Evolutionary conservation across 2,113 vertebrate species (phyloP).

Genomic region (Raja brachyura): DNA sequence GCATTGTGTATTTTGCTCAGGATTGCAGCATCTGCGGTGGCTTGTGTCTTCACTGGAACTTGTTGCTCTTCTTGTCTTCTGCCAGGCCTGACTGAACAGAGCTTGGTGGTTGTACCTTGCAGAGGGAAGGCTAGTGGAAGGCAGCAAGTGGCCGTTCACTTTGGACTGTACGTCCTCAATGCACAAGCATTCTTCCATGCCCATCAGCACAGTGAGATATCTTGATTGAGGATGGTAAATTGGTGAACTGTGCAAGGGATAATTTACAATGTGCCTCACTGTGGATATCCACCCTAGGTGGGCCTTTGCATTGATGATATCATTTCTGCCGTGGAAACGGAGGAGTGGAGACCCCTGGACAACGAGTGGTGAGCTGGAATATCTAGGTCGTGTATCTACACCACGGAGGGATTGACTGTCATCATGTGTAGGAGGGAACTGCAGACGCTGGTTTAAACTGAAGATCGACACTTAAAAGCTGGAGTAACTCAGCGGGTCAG

Average conservation of each 20-base stretch:
- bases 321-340: background rate
- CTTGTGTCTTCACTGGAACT: background rate
- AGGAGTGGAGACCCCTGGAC: background rate
- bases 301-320: background rate
- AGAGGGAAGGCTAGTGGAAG: too few species aligned
- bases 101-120: background rate
- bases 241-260: background rate
- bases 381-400: too few species aligned
- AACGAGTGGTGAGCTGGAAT: background rate
- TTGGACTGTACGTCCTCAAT: conserved; percentile 1
- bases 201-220: background rate
- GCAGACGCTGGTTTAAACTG: too few species aligned
- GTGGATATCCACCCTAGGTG: background rate
- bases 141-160: background rate
- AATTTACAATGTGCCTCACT: background rate
- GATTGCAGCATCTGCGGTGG: too few species aligned
- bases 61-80: background rate
- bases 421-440: too few species aligned
- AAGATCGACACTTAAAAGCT: too few species aligned
- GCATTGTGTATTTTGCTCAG: too few species aligned
- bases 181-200: background rate
- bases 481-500: too few species aligned
- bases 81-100: too few species aligned
- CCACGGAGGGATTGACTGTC: too few species aligned
- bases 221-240: background rate